A percentile compares a stretch with the other conserved stretches of the same genome.
Evolutionary conservation across 2,797 vertebrate genomes (phyloP).

Genomic region (Champsocephalus esox): DNA sequence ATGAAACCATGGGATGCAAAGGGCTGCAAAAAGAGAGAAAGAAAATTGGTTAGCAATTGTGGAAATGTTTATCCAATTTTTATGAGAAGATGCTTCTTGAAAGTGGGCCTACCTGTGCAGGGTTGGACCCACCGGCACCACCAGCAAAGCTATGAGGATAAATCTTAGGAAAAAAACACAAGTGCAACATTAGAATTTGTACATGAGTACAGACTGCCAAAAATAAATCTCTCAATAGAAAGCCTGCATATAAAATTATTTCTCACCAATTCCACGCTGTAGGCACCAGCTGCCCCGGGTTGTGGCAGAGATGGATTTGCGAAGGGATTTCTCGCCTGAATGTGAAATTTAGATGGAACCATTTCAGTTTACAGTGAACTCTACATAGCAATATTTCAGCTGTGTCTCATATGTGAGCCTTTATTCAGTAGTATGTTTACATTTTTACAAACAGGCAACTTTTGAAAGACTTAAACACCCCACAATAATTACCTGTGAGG

Average conservation of each 20-base stretch:
- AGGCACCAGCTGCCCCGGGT: constrained; percentile 59
- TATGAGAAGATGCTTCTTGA: background rate
- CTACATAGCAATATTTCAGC: background rate
- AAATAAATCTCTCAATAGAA: background rate
- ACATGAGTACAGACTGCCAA: background rate
- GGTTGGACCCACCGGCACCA: constrained; percentile 58
- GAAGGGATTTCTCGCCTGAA: constrained; percentile 65
- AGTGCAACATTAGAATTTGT: background rate
- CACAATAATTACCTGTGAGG: constrained; percentile 67
- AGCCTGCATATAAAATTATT: background rate
- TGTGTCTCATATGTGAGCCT: background rate
- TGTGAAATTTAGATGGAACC: background rate
- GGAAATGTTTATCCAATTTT: background rate
- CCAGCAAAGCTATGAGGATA: constrained; percentile 73
- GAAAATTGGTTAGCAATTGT: background rate
- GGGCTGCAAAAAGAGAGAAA: constrained; percentile 47
- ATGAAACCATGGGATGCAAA: constrained; percentile 77
- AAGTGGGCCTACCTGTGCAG: constrained; percentile 61
- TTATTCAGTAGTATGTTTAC: background rate
- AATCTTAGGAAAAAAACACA: constrained; percentile 59
- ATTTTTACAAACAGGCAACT: background rate
- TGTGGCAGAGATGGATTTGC: constrained; percentile 54
- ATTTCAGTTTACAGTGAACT: background rate
- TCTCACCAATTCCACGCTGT: constrained; percentile 85
- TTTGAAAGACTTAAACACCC: background rate